Evolutionary conservation across 2,113 vertebrate genomes (phyloP).

Genomic region (Panthera uncia): DNA sequence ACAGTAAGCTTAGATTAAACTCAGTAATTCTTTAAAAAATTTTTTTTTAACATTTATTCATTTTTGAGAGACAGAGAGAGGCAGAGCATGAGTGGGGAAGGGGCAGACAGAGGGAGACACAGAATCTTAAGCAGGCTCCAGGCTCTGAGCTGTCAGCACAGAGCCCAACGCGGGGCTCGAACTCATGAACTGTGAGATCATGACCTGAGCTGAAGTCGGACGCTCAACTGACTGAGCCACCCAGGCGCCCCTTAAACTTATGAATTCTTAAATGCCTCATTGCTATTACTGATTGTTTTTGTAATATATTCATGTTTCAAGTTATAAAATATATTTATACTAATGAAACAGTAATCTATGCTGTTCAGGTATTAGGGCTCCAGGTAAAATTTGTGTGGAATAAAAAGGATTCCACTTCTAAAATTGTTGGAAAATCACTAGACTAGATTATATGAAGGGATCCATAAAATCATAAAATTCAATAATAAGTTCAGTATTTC

Average conservation of each 20-base stretch:
- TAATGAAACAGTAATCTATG: neutral
- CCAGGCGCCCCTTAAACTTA: neutral
- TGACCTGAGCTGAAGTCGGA: too few species aligned
- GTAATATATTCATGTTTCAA: neutral
- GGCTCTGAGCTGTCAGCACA: too few species aligned
- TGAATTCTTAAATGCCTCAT: neutral
- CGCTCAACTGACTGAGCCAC: too few species aligned
- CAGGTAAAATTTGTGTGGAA: neutral
- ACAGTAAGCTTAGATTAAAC: neutral
- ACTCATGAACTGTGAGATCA: too few species aligned
- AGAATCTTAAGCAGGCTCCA: too few species aligned
- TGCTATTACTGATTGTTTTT: neutral
- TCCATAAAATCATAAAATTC: conserved; percentile 23
- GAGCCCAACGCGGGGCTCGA: too few species aligned
- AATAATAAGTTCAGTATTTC: neutral
- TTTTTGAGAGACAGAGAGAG: too few species aligned
- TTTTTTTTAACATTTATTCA: too few species aligned
- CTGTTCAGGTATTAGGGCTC: neutral
- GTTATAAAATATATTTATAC: neutral
- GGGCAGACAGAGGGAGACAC: too few species aligned
- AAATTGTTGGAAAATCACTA: neutral
- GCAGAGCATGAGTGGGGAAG: too few species aligned
- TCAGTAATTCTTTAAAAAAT: neutral
- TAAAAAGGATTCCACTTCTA: neutral
- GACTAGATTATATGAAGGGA: neutral